Conservation (phyloP, 2,797 vertebrate genomes). For the Rhabdophis nuchalis region DNA sequence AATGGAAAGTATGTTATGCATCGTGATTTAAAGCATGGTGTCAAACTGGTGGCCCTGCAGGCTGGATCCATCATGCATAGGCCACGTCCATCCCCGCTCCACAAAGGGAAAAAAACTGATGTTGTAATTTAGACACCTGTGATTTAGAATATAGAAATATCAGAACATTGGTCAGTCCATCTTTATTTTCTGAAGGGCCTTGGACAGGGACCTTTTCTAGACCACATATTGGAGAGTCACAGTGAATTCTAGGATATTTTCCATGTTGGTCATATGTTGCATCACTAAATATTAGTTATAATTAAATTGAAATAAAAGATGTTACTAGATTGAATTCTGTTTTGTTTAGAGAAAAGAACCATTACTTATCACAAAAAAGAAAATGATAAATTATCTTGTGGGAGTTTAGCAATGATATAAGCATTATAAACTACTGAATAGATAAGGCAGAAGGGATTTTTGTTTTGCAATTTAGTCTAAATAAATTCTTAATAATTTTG, state of each 20-base stretch:
- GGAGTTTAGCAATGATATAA: background rate
- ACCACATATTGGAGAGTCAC: background rate
- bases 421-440: background rate
- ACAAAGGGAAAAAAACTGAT: too few relatives aligned
- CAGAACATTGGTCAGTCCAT: background rate
- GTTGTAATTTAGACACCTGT: too few relatives aligned
- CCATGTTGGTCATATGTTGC: background rate
- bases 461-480: background rate
- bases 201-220: background rate
- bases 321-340: background rate
- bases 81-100: too few relatives aligned
- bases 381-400: background rate
- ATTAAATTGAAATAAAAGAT: background rate
- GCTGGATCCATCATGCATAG: too few relatives aligned
- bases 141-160: background rate
- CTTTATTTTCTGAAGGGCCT: background rate
- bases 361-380: background rate
- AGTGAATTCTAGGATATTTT: background rate
- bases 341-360: background rate
- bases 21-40: background rate
- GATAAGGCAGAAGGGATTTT: background rate
- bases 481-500: background rate
- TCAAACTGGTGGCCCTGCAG: too few relatives aligned
- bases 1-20: background rate
- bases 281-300: conserved; percentile 2